Percentiles rank a stretch among this genome's conserved stretches.
Evolutionary conservation across 2,888 invertebrate genomes (phyloP).

Genomic region (Rhorus exstirpatorius): DNA sequence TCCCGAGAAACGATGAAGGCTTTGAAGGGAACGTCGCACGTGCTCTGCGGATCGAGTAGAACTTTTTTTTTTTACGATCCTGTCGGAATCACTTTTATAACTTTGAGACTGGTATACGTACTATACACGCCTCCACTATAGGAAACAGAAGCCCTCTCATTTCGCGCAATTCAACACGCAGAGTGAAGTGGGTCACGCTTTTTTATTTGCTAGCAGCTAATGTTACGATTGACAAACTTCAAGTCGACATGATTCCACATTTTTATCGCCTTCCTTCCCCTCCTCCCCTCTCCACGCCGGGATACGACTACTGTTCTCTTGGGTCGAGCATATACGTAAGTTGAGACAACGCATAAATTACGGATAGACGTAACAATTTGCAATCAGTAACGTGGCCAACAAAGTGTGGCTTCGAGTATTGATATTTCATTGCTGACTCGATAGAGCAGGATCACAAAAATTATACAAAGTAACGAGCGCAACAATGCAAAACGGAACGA

Average conservation of each 20-base stretch:
- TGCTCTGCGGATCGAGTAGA: too few relatives aligned
- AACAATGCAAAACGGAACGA: neutral
- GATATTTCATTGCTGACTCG: constrained; percentile 5
- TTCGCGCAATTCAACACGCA: too few relatives aligned
- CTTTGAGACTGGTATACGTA: too few relatives aligned
- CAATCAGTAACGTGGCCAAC: neutral
- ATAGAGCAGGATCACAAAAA: neutral
- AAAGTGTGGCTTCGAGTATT: neutral
- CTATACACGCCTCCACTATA: too few relatives aligned
- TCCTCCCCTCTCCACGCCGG: too few relatives aligned
- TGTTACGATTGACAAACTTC: neutral
- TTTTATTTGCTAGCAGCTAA: neutral
- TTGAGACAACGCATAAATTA: constrained; percentile 12
- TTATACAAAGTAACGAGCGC: neutral
- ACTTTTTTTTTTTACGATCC: too few relatives aligned
- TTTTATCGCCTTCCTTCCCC: too few relatives aligned
- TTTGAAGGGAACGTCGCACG: too few relatives aligned
- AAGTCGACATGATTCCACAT: neutral
- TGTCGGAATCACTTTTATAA: too few relatives aligned
- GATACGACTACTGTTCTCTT: neutral
- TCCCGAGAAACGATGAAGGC: too few relatives aligned
- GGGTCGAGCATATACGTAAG: neutral
- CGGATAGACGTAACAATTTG: neutral
- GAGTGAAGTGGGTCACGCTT: too few relatives aligned
- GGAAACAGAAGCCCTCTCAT: too few relatives aligned